Base-by-base conservation (phyloP, 2,797 vertebrate genomes). In the Bryconaethiops microstoma region DNA sequence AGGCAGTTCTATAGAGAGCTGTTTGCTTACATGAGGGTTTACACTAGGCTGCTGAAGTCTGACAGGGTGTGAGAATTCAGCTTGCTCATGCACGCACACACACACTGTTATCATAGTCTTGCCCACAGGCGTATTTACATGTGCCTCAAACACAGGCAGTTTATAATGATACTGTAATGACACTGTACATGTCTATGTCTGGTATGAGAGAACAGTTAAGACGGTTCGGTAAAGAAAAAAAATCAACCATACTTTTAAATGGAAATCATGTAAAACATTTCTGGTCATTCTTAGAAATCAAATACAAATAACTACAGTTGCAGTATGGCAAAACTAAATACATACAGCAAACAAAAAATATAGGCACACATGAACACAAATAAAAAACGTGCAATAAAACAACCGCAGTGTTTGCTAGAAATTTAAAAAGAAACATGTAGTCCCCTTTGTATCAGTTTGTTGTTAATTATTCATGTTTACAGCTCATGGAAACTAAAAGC, bases 1-100 rank as follows among this genome's bases (percentile, higher is more conserved):
- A 84, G 75, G 79, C 82, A 74, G 0, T 81, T 80, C 69, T 78
- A 25, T 17, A 29, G 35, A 29, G 14, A 48, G 57, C 57, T 19
- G 69, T 86, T 85, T 77, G 63, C 59, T 59, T 50, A 75, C 70
- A 82, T 80, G 74, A 76, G 21, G 65, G 68, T 68, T 85, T 60
- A 81, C 64, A 77, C 65, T 42, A 73, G 54, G 21, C 70, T 84
- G 62, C 62, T 29, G 29, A 42, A 21, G 42, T 63, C 67, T 39
- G 45, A 45, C 45, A 50, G 59, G 76, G 60, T 19, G 14, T 55
- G 80, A 68, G 60, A 74, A 1, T 14, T 67, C 55, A 40, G 69
- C 62, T 35, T 35, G 35, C 35, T 35, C 4, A 35, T 0, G 4
- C 35, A 80, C 39, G 59, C 2, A 40, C 19, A 45, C 59, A 63